Percentiles rank a stretch among this genome's conserved stretches.
Evolutionary conservation across 2,888 invertebrate genomes (phyloP).

Genomic region (Drosophila villosipedis): DNA sequence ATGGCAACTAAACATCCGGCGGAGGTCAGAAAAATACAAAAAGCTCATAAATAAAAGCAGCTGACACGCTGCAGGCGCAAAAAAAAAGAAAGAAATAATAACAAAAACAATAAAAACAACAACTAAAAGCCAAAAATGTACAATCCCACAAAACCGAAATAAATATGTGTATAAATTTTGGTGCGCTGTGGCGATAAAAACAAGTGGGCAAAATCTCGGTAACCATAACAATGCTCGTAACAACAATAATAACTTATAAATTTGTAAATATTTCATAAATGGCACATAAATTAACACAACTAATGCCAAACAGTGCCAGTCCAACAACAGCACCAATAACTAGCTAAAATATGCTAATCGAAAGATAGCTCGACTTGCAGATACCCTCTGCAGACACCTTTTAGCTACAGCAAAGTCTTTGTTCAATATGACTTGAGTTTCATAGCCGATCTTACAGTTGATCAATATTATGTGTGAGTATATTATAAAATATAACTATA

Average conservation of each 20-base stretch:
- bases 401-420: not conserved
- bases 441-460: not conserved
- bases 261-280: slow-evolving; percentile 81
- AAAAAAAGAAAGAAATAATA: slow-evolving; percentile 17
- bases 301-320: slow-evolving; percentile 63
- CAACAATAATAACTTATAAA: slow-evolving; percentile 73
- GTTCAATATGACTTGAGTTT: not conserved
- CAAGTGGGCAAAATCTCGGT: slow-evolving; percentile 45
- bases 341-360: not conserved
- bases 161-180: slow-evolving; percentile 46
- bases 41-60: slow-evolving; percentile 72
- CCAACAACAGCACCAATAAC: slow-evolving; percentile 35
- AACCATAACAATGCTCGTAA: slow-evolving; percentile 34
- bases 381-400: not conserved
- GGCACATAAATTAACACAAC: slow-evolving; percentile 81
- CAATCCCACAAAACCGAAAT: slow-evolving; percentile 50
- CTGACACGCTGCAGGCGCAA: slow-evolving; percentile 65
- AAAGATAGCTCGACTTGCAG: not conserved
- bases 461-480: not conserved
- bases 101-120: slow-evolving; percentile 10
- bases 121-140: slow-evolving; percentile 22
- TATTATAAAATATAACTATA: not conserved
- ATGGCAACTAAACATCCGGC: slow-evolving; percentile 78
- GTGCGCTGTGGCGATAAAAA: slow-evolving; percentile 52
- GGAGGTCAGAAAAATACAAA: slow-evolving; percentile 66